These are phyloP conservation scores for Benthosema pterotum DNA, from an alignment of 2,797 vertebrate species.

Conservation along the genomic window DNA sequence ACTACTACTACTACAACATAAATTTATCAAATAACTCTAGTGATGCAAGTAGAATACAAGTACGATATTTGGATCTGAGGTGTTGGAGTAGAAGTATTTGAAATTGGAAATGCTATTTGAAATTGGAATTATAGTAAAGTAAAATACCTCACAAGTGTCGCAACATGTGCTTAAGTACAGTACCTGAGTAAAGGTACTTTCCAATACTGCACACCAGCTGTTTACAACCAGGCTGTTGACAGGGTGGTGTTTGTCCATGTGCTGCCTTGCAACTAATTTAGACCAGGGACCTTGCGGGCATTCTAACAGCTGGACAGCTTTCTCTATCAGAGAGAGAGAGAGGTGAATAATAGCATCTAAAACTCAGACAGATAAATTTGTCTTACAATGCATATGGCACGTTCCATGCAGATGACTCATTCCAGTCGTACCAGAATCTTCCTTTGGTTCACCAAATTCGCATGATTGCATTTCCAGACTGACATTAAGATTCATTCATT, in stretches of 20 bases:
- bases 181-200: too few relatives aligned
- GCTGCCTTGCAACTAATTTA: conserved; percentile 13
- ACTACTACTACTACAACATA: too few relatives aligned
- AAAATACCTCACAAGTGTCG: too few relatives aligned
- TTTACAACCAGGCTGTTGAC: conserved; percentile 21
- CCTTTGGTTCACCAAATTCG: not conserved
- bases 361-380: not conserved
- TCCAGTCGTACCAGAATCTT: conserved; percentile 6
- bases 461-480: too few relatives aligned
- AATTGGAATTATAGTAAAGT: too few relatives aligned
- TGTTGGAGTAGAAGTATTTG: too few relatives aligned
- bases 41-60: too few relatives aligned
- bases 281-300: conserved; percentile 8
- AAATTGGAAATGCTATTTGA: too few relatives aligned
- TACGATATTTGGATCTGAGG: too few relatives aligned
- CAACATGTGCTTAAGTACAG: too few relatives aligned
- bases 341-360: not conserved
- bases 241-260: conserved; percentile 20
- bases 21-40: too few relatives aligned
- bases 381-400: conserved; percentile 1
- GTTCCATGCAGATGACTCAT: conserved; percentile 2
- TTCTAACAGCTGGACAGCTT: conserved; percentile 25
- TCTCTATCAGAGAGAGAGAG: not conserved
- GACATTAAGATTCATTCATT: too few relatives aligned
- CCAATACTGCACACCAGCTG: conserved; percentile 62